A percentile compares a stretch with the other conserved stretches of the same genome.
Evolutionary conservation across 2,888 invertebrate species (phyloP).

Genomic region (Nymphalis urticae): DNA sequence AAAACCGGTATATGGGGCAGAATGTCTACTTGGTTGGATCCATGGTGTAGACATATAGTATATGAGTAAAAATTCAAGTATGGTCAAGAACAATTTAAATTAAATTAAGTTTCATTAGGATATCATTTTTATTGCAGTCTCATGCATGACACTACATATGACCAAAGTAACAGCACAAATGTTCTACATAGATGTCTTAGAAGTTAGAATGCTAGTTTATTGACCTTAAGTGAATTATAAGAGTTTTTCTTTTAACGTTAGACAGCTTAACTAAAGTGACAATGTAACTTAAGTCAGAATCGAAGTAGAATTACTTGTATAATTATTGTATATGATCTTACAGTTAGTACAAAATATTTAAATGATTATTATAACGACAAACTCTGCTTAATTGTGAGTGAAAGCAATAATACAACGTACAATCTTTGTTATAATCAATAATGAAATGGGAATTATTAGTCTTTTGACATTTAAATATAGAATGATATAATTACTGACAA

Average conservation of each 20-base stretch:
- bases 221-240: constrained; percentile 8
- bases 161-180: constrained; percentile 18
- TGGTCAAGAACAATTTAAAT: not conserved
- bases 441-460: constrained; percentile 10
- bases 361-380: not conserved
- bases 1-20: too few relatives aligned
- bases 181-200: constrained; percentile 12
- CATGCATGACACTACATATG: not conserved
- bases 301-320: not conserved
- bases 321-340: not conserved
- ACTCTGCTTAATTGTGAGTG: constrained; percentile 11
- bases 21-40: too few relatives aligned
- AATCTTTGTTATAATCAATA: constrained; percentile 18
- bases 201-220: constrained; percentile 19
- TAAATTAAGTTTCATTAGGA: not conserved
- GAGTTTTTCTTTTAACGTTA: not conserved
- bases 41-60: too few relatives aligned
- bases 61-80: not conserved
- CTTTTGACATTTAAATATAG: constrained; percentile 22
- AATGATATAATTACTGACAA: not conserved
- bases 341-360: constrained; percentile 8
- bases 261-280: constrained; percentile 11
- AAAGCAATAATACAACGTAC: constrained; percentile 30
- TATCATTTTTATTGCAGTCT: not conserved
- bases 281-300: constrained; percentile 1